Conservation (phyloP, 2,113 vertebrate species). For the Hippocampus comes region DNA sequence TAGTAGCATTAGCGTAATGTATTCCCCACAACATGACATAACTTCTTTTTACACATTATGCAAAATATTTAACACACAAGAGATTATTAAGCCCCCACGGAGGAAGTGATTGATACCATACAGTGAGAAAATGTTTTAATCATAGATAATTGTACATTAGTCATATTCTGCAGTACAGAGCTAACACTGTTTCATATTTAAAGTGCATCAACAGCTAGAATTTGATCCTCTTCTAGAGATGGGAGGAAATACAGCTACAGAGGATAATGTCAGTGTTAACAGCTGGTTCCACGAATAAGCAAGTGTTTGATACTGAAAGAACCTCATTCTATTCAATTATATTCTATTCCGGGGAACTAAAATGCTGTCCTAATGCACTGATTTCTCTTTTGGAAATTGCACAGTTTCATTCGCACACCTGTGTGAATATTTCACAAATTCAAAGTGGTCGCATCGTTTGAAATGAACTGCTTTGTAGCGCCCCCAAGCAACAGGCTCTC, state of each 20-base stretch:
- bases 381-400: not conserved
- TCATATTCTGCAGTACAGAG: not conserved
- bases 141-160: not conserved
- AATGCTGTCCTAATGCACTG: not conserved
- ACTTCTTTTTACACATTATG: no score
- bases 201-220: not conserved
- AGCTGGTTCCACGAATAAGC: not conserved
- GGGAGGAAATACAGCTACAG: not conserved
- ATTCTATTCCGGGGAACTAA: not conserved
- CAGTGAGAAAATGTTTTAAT: not conserved
- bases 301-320: not conserved
- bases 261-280: not conserved
- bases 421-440: slow-evolving; percentile 28
- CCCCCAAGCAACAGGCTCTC: slow-evolving; percentile 38
- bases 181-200: not conserved
- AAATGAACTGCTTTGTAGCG: slow-evolving; percentile 28
- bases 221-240: not conserved
- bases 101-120: not conserved
- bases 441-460: slow-evolving; percentile 37
- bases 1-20: no score
- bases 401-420: slow-evolving; percentile 11
- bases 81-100: not conserved
- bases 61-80: not conserved
- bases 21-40: no score
- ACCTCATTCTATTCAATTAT: not conserved